Conservation (phyloP, 2,888 invertebrate genomes). For the Philonicus albiceps region DNA sequence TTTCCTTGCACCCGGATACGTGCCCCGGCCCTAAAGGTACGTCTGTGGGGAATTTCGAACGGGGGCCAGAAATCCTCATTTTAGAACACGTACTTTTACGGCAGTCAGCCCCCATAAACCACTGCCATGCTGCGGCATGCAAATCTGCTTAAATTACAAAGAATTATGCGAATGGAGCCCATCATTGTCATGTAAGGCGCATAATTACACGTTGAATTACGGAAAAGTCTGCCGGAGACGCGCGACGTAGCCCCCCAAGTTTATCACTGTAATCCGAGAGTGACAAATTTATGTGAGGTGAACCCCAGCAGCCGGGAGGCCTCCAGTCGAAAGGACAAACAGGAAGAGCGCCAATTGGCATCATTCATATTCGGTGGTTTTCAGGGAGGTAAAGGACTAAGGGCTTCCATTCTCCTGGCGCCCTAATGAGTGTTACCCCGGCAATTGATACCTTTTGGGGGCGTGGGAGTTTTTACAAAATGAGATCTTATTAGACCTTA, state of each 20-base stretch:
- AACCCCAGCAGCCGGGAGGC: constrained; percentile 7
- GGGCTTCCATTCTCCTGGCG: background rate
- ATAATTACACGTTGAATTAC: constrained; percentile 47
- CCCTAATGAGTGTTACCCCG: background rate
- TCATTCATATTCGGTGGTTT: constrained; percentile 8
- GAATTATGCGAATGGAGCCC: constrained; percentile 47
- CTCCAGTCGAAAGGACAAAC: background rate
- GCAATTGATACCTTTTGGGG: background rate
- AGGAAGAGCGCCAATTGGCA: constrained; percentile 15
- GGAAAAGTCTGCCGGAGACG: constrained; percentile 35
- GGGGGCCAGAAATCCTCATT: background rate
- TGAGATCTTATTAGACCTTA: background rate
- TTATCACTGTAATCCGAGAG: constrained; percentile 43
- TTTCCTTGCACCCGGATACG: constrained; percentile 44
- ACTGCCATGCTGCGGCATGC: constrained; percentile 36
- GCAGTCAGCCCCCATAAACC: constrained; percentile 22
- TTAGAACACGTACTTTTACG: constrained; percentile 28
- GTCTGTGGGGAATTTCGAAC: background rate
- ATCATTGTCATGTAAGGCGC: constrained; percentile 47
- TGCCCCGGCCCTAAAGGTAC: constrained; percentile 18
- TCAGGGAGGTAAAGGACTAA: background rate
- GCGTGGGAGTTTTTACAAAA: background rate
- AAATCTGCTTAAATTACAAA: constrained; percentile 48
- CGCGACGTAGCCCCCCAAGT: constrained; percentile 5
- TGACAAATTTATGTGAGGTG: constrained; percentile 46